Evolutionary conservation across 2,888 invertebrate genomes (phyloP).

Genomic region (Aproaerema taeniolella): DNA sequence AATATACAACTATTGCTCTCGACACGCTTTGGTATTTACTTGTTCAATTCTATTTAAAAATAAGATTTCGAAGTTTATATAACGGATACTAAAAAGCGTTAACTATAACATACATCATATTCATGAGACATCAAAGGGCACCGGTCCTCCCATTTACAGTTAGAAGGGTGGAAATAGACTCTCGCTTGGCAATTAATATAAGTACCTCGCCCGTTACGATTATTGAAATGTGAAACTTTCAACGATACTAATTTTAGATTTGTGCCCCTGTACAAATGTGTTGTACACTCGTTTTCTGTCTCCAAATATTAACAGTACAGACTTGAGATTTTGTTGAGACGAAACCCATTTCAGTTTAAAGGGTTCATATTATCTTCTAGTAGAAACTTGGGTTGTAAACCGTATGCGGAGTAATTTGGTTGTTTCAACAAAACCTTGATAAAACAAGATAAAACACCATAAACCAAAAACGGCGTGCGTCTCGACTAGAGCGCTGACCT

Average conservation of each 20-base stretch:
- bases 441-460: conserved; percentile 49
- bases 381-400: too few species aligned
- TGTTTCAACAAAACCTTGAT: conserved; percentile 41
- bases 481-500: conserved; percentile 53
- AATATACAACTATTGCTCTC: conserved; percentile 36
- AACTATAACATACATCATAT: conserved; percentile 40
- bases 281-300: too few species aligned
- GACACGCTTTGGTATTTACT: conserved; percentile 31
- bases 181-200: conserved; percentile 43
- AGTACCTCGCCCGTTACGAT: conserved; percentile 36
- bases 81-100: conserved; percentile 28
- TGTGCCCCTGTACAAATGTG: too few species aligned
- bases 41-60: conserved; percentile 32
- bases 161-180: conserved; percentile 31
- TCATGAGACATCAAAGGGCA: conserved; percentile 45
- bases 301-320: too few species aligned
- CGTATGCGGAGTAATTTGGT: too few species aligned
- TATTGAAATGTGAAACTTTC: conserved; percentile 53
- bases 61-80: too few species aligned
- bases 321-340: background rate
- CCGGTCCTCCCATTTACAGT: conserved; percentile 30
- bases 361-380: too few species aligned
- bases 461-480: conserved; percentile 45
- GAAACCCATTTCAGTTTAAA: conserved; percentile 2
- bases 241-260: conserved; percentile 38